Evolutionary conservation across 2,888 invertebrate genomes (phyloP), one percentile per base, ranked within the genome.

Genomic region (Pheosia gnoma): DNA sequence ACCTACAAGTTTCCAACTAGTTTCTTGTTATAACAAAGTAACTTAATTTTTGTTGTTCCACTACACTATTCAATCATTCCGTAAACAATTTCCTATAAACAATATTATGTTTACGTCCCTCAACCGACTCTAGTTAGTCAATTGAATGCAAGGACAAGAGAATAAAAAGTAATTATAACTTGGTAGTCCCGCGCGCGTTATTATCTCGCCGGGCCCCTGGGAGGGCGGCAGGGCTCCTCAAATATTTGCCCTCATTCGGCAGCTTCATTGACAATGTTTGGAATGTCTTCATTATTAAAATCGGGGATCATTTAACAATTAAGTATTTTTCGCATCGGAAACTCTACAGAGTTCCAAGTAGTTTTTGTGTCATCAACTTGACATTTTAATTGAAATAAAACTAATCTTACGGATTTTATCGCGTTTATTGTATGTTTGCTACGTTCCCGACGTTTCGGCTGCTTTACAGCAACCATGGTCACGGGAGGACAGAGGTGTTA

Each of bases 111-210:
- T 36, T 36, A 36, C 4, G n/a, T 25, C 36, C 25, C 52, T 36
- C 52, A 11, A 56, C 41, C 25, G 11, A 53, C 37, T 37, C 10
- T 67, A 63, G 49, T 62, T 66, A 71, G 63, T 78, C 81, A 78
- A 79, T 76, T 78, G 76, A 74, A 76, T 80, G 77, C 78, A 77
- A 70, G 80, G 75, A 72, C 68, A 74, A 72, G 75, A 81, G 83
- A 80, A 85, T 85, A 85, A 85, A 85, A 87, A 86, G 84, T 85
- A 87, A 88, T 88, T 87, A 87, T 82, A 88, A 88, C 79, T 88
- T 86, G 75, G 84, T 77, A 84, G 81, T 79, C 80, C 78, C 76
- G 53, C 57, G 61, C 62, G 79, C 69, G 70, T 78, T 80, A 85
- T 83, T 82, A 85, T 82, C 81, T 80, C 59, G 68, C 76, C 71